Percentiles rank a stretch among this genome's conserved stretches.
These are phyloP conservation scores for Brachionus paranguensis DNA, from an alignment of 1,140 invertebrate species.

Conservation along the genomic window DNA sequence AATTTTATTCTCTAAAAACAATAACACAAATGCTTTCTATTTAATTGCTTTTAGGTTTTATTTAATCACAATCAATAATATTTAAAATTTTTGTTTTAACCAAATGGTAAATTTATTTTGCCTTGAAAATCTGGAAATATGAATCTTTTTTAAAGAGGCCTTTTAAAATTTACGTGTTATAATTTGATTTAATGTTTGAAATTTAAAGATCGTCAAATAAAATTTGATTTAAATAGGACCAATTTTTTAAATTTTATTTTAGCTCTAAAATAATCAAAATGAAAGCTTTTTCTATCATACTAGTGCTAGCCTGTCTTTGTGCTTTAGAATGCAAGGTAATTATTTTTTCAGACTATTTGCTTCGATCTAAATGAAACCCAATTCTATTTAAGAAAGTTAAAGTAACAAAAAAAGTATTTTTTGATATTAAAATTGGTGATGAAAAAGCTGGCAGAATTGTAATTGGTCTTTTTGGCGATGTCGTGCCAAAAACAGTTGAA, in stretches of 20 bases:
- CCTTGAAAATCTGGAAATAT: not conserved
- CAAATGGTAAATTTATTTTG: not conserved
- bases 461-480: constrained; percentile 91
- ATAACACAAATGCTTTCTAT: too few species aligned
- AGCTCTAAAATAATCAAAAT: not conserved
- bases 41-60: too few species aligned
- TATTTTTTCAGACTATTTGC: not conserved
- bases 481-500: constrained; percentile 93
- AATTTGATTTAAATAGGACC: not conserved
- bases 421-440: constrained; percentile 76
- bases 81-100: too few species aligned
- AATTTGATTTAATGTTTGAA: constrained; percentile 17
- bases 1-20: too few species aligned
- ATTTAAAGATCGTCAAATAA: not conserved
- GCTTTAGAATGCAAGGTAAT: constrained; percentile 12
- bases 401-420: constrained; percentile 66
- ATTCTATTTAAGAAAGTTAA: constrained; percentile 1
- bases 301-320: not conserved
- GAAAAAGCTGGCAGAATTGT: constrained; percentile 79
- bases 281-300: not conserved
- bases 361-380: too few species aligned
- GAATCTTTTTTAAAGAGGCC: not conserved
- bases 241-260: not conserved
- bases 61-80: too few species aligned
- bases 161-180: constrained; percentile 11